These are phyloP conservation scores for Drosophila leontia DNA, from an alignment of 1,140 invertebrate genomes.

Conservation along the genomic window DNA sequence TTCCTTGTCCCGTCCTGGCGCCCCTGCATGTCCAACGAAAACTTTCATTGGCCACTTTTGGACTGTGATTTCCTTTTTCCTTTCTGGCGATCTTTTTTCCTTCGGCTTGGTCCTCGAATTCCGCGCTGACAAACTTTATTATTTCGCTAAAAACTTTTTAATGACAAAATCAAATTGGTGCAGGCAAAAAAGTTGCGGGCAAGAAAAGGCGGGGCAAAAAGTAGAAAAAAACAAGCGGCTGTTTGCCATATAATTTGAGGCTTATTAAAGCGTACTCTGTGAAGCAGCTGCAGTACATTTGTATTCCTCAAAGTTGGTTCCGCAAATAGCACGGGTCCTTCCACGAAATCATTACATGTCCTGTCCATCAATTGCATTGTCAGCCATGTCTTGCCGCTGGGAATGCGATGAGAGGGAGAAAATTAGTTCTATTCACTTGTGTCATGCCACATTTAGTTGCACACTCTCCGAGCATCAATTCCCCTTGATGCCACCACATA, in stretches of 20 bases:
- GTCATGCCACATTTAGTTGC: constrained; percentile 38
- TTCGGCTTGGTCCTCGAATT: constrained; percentile 27
- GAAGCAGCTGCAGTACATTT: constrained; percentile 24
- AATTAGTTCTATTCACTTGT: constrained; percentile 17
- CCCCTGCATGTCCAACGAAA: constrained; percentile 23
- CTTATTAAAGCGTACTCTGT: constrained; percentile 32
- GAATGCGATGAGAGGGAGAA: not conserved
- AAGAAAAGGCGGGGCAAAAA: constrained; percentile 7
- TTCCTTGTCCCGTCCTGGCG: not conserved
- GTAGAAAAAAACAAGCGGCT: constrained; percentile 75
- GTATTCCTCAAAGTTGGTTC: not conserved
- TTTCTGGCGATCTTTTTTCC: constrained; percentile 14
- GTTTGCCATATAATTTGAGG: constrained; percentile 86
- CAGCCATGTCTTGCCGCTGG: not conserved
- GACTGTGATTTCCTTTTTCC: constrained; percentile 47
- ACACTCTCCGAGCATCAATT: not conserved
- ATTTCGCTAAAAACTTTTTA: constrained; percentile 87
- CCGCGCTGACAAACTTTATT: constrained; percentile 87
- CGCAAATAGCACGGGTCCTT: constrained; percentile 6
- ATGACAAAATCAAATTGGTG: constrained; percentile 86
- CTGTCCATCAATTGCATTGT: constrained; percentile 18
- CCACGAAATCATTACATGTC: constrained; percentile 1
- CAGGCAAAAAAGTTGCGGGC: constrained; percentile 88
- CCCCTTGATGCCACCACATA: not conserved
- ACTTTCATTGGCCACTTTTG: constrained; percentile 60